phyloP scores from a whole-genome alignment of 2,888 invertebrate genomes.

The Drosophila robusta region DNA sequence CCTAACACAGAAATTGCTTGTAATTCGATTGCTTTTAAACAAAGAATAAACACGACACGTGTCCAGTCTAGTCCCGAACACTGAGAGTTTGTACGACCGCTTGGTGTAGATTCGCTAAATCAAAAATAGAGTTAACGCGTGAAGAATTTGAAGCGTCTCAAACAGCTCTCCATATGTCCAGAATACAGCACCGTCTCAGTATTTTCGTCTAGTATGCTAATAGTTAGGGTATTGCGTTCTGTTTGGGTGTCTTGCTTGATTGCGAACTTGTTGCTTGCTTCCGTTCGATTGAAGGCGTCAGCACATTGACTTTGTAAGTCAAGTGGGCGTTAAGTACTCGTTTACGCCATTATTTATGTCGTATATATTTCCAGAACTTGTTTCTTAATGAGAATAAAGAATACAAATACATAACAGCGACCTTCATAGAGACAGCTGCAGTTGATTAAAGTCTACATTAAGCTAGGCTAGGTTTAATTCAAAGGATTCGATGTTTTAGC shows the following conservation, averaged over 20 bases:
- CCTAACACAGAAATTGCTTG: too few relatives aligned
- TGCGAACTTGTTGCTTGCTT: conserved; percentile 38
- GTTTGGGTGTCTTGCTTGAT: conserved; percentile 18
- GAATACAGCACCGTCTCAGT: too few relatives aligned
- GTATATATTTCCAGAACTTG: conserved; percentile 54
- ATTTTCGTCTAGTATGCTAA: neutral
- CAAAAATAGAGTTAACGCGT: too few relatives aligned
- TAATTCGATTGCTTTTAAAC: too few relatives aligned
- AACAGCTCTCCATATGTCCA: too few relatives aligned
- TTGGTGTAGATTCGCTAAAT: too few relatives aligned
- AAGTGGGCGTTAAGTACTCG: conserved; percentile 50
- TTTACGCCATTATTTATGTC: conserved; percentile 30
- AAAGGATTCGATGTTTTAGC: conserved; percentile 90
- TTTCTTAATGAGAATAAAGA: conserved; percentile 48
- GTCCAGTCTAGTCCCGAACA: too few relatives aligned
- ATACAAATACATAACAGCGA: conserved; percentile 43
- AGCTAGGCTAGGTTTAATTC: conserved; percentile 67
- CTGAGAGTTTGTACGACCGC: too few relatives aligned
- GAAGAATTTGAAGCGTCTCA: too few relatives aligned
- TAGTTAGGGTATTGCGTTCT: conserved; percentile 3
- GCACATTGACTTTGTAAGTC: conserved; percentile 38
- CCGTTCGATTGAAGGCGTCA: conserved; percentile 62
- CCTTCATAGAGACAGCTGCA: conserved; percentile 26
- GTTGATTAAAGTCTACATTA: conserved; percentile 11
- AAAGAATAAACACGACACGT: too few relatives aligned